Evolutionary conservation across 2,797 vertebrate genomes (phyloP), one percentile per base, ranked within the genome.

Genomic region (Oryzias dopingdopingensis): DNA sequence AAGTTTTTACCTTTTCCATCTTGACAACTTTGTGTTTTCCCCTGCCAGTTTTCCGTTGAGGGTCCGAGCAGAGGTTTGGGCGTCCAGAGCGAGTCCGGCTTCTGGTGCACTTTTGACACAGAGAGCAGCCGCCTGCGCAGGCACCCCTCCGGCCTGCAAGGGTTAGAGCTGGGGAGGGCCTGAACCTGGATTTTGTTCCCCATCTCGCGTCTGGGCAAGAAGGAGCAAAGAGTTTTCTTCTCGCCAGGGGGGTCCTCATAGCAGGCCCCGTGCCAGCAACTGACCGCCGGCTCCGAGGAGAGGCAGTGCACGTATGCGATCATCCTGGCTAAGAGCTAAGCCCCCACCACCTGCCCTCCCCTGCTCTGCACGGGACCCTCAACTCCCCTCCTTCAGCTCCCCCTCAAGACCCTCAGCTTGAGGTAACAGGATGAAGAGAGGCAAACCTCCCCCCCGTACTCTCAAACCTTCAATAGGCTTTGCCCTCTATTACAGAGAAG

Each of bases 301-400:
- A 94, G 87, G 85, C 91, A 93, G 65, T 84, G 93, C 77, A 92
- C 86, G 76, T 93, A 93, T 87, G 92, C 88, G 76, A 93, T 93
- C 93, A 94, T 95, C 86, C 84, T 37, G 8, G 72, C 65, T 83
- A 71, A 80, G 77, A 82, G 72, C 77, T 80, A 72, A 77, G 22
- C 56, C 64, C 77, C 75, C 52, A 56, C 73, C 50, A 52, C 50
- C 66, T 78, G 67, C 78, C 82, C 80, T 74, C 60, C 54, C 56
- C 47, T 72, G 72, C 52, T 61, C 73, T 70, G 63, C 68, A 59
- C 57, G 57, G 57, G 62, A 74, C 74, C 59, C 57, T 56, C 65
- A 62, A 74, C 73, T 77, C 72, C 85, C 82, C 81, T 80, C 65
- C 64, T 70, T 59, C 61, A 50, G 43, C 61, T 68, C 63, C 57